Evolutionary conservation across 2,113 vertebrate species (phyloP), one percentile per base, ranked within the genome.

Genomic region (human (Homo sapiens)): DNA sequence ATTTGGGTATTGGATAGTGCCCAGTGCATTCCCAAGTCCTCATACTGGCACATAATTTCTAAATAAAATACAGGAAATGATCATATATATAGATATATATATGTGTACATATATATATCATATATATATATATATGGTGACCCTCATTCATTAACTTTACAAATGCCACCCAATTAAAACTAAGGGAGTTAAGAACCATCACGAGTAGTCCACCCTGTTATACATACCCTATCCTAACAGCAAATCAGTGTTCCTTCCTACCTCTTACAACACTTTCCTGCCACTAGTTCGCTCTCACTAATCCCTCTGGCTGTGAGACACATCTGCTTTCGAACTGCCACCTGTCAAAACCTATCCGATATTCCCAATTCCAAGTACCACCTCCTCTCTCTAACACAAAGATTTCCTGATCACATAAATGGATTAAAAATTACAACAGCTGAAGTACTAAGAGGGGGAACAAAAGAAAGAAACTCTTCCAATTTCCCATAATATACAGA

Each of bases 311-410:
- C 50, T 55, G 13, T 35, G 78, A 95, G 40, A 50, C 3, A 59
- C 30, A 55, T n/a, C 40, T 82, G 43, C 30, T 92, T 88, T 78
- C 59, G 83, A 84, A 94, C 17, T 48, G 23, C 9, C 57, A 88
- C n/a, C 50, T 84, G 78, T 93, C 82, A 57, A 89, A 94, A 88
- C 1, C 59, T n/a, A 72, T 22, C 4, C 20, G 30, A 72, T 68
- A 70, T 79, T 87, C 40, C 81, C 18, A 83, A 78, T 83, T 94
- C 88, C 83, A 94, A 55, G n/a, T 38, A 97, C 78, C 50, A 94
- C 23, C 23, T 86, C 23, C 23, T 86, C 22, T 78, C 25, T 87
- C 76, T 55, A 45, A 88, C 20, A 66, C 23, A 75, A 89, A 95
- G 23, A 22, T 93, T 78, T 84, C 59, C 72, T 88, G n/a, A 79